These are phyloP conservation scores for Chrysopilus asiliformis DNA, from an alignment of 2,888 invertebrate species.

Conservation along the genomic window DNA sequence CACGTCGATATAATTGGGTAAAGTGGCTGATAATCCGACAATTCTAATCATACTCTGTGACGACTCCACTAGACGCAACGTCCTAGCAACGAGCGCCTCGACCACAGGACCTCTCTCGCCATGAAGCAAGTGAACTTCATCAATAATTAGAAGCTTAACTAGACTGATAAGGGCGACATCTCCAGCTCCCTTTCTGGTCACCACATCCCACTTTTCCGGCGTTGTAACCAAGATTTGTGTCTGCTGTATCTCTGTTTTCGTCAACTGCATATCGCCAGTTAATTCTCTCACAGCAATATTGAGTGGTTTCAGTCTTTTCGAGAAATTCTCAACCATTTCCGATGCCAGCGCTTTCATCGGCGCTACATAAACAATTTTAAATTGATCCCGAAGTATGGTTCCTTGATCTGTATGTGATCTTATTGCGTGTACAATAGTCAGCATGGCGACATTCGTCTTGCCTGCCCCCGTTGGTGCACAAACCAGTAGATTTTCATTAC, in stretches of 20 bases:
- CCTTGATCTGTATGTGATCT: slow-evolving; percentile 70
- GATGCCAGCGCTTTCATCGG: slow-evolving; percentile 99
- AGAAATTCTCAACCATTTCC: slow-evolving; percentile 95
- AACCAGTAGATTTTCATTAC: slow-evolving; percentile 92
- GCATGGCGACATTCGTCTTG: slow-evolving; percentile 95
- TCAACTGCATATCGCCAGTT: slow-evolving; percentile 97
- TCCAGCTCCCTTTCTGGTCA: slow-evolving; percentile 86
- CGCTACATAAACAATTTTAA: slow-evolving; percentile 97
- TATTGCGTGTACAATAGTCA: slow-evolving; percentile 83
- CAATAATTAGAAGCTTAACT: slow-evolving; percentile 87
- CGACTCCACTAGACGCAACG: slow-evolving; percentile 80
- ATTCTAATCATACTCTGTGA: slow-evolving; percentile 93
- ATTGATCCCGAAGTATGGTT: slow-evolving; percentile 76
- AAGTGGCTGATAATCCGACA: slow-evolving; percentile 89
- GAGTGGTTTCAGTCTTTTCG: slow-evolving; percentile 56
- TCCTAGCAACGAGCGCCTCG: slow-evolving; percentile 92
- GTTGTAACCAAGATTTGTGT: slow-evolving; percentile 98
- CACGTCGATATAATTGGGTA: slow-evolving; percentile 96
- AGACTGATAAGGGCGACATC: slow-evolving; percentile 81
- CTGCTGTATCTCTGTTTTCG: slow-evolving; percentile 82
- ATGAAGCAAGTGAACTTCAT: slow-evolving; percentile 93
- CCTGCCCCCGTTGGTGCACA: slow-evolving; percentile 99
- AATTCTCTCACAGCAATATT: slow-evolving; percentile 82
- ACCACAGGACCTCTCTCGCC: slow-evolving; percentile 96
- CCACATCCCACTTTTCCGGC: slow-evolving; percentile 99